Percentiles rank a stretch among this genome's conserved stretches.
Conservation (phyloP, 2,888 invertebrate genomes). For the Epistrophe eligans region DNA sequence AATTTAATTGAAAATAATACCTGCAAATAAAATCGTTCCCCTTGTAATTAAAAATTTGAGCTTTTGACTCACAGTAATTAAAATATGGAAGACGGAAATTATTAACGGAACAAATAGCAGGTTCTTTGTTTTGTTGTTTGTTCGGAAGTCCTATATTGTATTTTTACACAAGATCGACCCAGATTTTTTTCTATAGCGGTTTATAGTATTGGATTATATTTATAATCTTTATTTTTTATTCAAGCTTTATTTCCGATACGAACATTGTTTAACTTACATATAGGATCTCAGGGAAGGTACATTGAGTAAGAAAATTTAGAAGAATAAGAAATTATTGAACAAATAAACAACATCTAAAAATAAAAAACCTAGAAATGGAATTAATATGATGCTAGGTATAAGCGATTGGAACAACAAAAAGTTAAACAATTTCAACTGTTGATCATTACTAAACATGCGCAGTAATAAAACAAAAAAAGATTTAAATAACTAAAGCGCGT, state of each 20-base stretch:
- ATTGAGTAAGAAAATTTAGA: not conserved
- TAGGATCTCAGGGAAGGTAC: not conserved
- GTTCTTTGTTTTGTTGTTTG: slow-evolving; percentile 1
- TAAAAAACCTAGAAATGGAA: no score
- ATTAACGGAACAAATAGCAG: not conserved
- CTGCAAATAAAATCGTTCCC: not conserved
- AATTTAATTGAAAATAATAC: not conserved
- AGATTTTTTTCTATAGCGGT: not conserved
- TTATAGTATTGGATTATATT: not conserved
- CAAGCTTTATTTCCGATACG: not conserved
- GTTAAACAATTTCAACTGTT: no score
- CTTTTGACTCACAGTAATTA: not conserved
- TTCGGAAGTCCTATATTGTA: not conserved
- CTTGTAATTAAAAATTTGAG: not conserved
- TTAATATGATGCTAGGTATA: no score
- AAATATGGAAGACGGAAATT: not conserved
- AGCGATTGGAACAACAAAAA: no score
- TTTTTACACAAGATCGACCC: slow-evolving; percentile 7
- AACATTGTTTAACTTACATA: not conserved
- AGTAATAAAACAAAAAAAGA: no score
- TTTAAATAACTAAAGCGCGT: no score
- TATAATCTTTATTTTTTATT: not conserved
- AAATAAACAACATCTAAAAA: no score
- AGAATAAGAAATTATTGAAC: not conserved
- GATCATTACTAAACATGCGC: no score